These are phyloP conservation scores for Portunus trituberculatus DNA, from an alignment of 1,140 invertebrate species.

Conservation along the genomic window DNA sequence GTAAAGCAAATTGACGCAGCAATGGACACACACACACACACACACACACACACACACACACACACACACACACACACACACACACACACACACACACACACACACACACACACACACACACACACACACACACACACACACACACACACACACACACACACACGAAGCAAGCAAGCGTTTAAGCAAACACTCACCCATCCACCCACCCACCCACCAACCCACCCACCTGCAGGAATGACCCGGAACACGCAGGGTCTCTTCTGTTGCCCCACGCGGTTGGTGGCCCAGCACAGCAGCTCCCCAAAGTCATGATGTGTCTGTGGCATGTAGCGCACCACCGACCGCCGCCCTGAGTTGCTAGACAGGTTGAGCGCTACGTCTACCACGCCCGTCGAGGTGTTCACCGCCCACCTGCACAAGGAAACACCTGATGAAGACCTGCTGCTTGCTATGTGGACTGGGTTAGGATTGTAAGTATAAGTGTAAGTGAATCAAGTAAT, in stretches of 20 bases:
- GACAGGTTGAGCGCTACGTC: conserved; percentile 68
- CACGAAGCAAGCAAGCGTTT: neutral
- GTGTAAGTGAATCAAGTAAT: too few species aligned
- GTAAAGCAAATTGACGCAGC: conserved; percentile 82
- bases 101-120: conserved; percentile 87
- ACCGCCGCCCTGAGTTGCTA: conserved; percentile 49
- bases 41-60: neutral
- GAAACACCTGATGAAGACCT: neutral
- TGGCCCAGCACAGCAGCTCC: conserved; percentile 88
- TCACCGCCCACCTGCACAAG: conserved; percentile 65
- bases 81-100: conserved; percentile 84
- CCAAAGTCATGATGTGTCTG: conserved; percentile 87
- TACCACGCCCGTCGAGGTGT: conserved; percentile 59
- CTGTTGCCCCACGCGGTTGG: conserved; percentile 89
- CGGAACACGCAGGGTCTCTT: conserved; percentile 89
- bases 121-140: neutral
- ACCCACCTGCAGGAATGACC: conserved; percentile 86
- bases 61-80: neutral
- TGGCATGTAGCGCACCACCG: conserved; percentile 82
- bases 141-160: neutral
- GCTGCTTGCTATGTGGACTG: neutral
- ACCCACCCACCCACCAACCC: neutral
- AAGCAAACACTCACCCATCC: too few species aligned
- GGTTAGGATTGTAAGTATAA: too few species aligned
- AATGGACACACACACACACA: conserved; percentile 82